These are phyloP conservation scores for Margarornis squamiger DNA, from an alignment of 2,797 vertebrate species.

Conservation along the genomic window DNA sequence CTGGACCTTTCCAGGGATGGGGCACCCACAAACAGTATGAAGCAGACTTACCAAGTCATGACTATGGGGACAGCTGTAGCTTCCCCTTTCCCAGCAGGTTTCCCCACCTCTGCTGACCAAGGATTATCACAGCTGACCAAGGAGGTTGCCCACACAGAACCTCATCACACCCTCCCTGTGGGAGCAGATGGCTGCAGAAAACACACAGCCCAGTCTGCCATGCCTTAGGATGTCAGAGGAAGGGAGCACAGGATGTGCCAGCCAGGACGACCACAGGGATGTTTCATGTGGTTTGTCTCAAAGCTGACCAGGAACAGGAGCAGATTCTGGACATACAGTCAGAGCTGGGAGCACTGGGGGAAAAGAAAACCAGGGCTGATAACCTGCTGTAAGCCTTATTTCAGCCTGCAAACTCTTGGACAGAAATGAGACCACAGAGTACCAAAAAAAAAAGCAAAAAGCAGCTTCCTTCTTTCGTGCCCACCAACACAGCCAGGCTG, in stretches of 20 bases:
- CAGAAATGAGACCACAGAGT: background rate
- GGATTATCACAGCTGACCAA: background rate
- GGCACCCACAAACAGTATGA: background rate
- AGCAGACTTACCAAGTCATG: background rate
- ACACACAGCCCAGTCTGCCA: background rate
- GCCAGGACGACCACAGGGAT: no score
- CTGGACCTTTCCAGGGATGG: background rate
- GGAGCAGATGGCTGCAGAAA: constrained; percentile 56
- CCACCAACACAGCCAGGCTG: background rate
- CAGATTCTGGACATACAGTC: no score
- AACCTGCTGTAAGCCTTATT: background rate
- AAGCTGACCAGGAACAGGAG: no score
- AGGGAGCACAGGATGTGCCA: no score
- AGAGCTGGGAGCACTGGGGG: background rate
- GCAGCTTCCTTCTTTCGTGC: background rate
- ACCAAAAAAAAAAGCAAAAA: background rate
- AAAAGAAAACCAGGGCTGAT: background rate
- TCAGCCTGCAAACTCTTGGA: background rate
- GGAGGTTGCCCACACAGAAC: background rate
- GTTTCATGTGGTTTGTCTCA: no score
- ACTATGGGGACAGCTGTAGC: background rate
- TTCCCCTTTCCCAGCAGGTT: background rate
- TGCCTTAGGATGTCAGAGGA: background rate
- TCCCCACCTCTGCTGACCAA: background rate
- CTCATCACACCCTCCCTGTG: constrained; percentile 77